Evolutionary conservation across 2,888 invertebrate species (phyloP).

Genomic region (Drosophila lacicola): DNA sequence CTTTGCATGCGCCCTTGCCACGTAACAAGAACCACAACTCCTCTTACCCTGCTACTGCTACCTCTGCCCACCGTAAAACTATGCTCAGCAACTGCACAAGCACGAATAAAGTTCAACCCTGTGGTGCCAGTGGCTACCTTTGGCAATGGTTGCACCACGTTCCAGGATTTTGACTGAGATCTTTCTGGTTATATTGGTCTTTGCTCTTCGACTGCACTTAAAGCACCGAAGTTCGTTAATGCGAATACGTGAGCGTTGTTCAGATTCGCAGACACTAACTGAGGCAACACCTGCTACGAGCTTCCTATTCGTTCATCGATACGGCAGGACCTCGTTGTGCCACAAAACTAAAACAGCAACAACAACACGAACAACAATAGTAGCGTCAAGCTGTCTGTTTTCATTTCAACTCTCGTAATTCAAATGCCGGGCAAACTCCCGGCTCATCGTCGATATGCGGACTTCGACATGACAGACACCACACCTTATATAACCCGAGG

Average conservation of each 20-base stretch:
- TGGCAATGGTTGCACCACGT: constrained; percentile 10
- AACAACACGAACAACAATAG: not conserved
- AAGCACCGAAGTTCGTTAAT: constrained; percentile 75
- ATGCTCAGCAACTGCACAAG: constrained; percentile 54
- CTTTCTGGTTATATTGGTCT: constrained; percentile 34
- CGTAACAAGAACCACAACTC: constrained; percentile 38
- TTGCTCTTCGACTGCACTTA: constrained; percentile 72
- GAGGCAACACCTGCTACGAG: constrained; percentile 18
- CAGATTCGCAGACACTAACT: constrained; percentile 35
- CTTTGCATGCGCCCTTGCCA: constrained; percentile 13
- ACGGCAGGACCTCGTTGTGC: constrained; percentile 13
- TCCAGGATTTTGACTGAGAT: constrained; percentile 6
- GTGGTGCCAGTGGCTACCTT: not conserved
- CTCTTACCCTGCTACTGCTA: not conserved
- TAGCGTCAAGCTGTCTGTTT: constrained; percentile 35
- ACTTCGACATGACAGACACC: constrained; percentile 59
- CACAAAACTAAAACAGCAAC: constrained; percentile 19
- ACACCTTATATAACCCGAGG: constrained; percentile 65
- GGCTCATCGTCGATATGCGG: constrained; percentile 58
- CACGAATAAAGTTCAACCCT: constrained; percentile 53
- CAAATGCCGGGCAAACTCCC: constrained; percentile 47
- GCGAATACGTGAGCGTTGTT: constrained; percentile 73
- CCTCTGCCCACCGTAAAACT: constrained; percentile 8
- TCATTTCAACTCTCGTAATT: constrained; percentile 52
- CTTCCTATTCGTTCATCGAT: constrained; percentile 13